phyloP scores from a whole-genome alignment of 2,797 vertebrate species.

The Channa striata region DNA sequence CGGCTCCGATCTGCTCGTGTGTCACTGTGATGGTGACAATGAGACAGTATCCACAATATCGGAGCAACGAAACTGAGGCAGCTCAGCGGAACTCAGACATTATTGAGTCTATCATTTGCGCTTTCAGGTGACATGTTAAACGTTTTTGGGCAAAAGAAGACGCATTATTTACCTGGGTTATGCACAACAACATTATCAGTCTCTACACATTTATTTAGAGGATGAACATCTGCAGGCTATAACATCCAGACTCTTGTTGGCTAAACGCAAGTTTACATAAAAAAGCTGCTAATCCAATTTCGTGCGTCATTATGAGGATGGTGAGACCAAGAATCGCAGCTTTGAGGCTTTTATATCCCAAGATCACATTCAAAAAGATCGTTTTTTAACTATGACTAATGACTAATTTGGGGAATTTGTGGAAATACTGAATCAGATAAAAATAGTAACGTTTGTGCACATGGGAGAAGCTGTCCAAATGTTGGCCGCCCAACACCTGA shows the following conservation, averaged over 20 bases:
- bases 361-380: conserved; percentile 11
- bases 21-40: conserved; percentile 13
- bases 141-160: too few relatives aligned
- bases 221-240: conserved; percentile 1
- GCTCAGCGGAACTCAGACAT: background rate
- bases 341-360: conserved; percentile 19
- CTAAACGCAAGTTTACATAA: conserved; percentile 14
- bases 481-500: conserved; percentile 53
- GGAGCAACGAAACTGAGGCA: background rate
- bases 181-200: background rate
- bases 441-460: conserved; percentile 48
- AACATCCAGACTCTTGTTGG: background rate
- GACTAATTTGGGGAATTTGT: conserved; percentile 26
- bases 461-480: conserved; percentile 60
- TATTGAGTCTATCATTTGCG: background rate
- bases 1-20: conserved; percentile 6
- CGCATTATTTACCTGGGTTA: too few relatives aligned
- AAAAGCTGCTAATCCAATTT: conserved; percentile 25
- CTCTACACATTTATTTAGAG: background rate
- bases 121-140: too few relatives aligned
- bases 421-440: conserved; percentile 30
- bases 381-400: conserved; percentile 27
- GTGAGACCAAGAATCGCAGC: conserved; percentile 22
- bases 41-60: background rate
- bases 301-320: conserved; percentile 13